Evolutionary conservation across 2,797 vertebrate species (phyloP).

Genomic region (Sebastes taczanowskii): DNA sequence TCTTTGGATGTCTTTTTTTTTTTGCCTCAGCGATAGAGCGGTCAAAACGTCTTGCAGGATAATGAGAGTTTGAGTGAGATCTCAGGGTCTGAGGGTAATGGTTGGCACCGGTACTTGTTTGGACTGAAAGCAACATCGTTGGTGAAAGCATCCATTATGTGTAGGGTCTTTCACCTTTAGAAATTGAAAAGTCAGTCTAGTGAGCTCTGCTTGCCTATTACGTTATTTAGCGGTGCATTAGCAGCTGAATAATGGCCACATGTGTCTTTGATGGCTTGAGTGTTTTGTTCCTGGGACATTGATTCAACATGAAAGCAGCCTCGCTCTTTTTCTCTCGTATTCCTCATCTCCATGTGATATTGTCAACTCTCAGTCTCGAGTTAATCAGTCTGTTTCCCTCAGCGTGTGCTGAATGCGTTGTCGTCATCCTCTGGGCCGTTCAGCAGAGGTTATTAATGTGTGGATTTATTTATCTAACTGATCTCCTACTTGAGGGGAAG

Average conservation of each 20-base stretch:
- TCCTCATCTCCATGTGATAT: constrained; percentile 15
- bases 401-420: constrained; percentile 8
- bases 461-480: constrained; percentile 72
- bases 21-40: background rate
- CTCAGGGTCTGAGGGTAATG: background rate
- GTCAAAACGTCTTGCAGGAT: background rate
- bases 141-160: background rate
- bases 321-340: background rate
- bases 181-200: background rate
- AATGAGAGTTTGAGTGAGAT: background rate
- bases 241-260: background rate
- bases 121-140: background rate
- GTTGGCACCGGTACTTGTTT: background rate
- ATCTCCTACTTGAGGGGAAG: constrained; percentile 52
- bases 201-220: background rate
- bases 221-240: background rate
- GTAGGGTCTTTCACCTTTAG: background rate
- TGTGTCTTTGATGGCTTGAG: background rate
- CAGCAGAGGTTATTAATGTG: constrained; percentile 64
- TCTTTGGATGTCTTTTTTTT: background rate
- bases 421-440: constrained; percentile 10
- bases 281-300: background rate
- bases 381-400: constrained; percentile 36
- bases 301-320: background rate
- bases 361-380: constrained; percentile 23